Conservation (phyloP, 1,140 invertebrate genomes). For the Drosophila dunni region DNA sequence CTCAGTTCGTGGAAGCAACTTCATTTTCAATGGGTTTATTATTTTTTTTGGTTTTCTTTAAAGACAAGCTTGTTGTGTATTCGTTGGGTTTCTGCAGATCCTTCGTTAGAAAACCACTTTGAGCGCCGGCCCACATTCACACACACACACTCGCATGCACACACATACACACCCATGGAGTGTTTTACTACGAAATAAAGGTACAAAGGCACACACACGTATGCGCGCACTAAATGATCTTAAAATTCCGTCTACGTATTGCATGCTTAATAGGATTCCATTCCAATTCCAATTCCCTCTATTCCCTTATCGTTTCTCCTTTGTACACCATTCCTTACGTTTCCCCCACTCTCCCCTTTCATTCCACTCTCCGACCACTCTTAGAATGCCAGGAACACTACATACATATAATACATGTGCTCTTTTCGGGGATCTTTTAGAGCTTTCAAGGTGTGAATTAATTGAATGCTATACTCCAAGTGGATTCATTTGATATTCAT, state of each 20-base stretch:
- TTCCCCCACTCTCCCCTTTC: slow-evolving; percentile 1
- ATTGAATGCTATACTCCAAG: slow-evolving; percentile 23
- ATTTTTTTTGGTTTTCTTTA: slow-evolving; percentile 14
- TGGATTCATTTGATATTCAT: slow-evolving; percentile 13
- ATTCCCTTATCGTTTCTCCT: neutral
- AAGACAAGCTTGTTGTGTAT: slow-evolving; percentile 31
- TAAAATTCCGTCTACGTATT: slow-evolving; percentile 73
- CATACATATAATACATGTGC: too few relatives aligned
- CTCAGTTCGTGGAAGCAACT: slow-evolving; percentile 48
- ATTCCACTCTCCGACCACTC: neutral
- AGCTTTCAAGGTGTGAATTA: slow-evolving; percentile 37
- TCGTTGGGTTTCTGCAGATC: slow-evolving; percentile 30
- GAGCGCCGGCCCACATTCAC: slow-evolving; percentile 32
- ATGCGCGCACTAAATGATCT: slow-evolving; percentile 54
- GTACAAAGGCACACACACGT: slow-evolving; percentile 4
- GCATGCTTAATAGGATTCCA: slow-evolving; percentile 73
- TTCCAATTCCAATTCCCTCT: slow-evolving; percentile 41
- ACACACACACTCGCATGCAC: slow-evolving; percentile 5
- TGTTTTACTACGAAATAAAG: slow-evolving; percentile 13
- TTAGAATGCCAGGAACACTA: slow-evolving; percentile 1
- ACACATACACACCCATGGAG: neutral
- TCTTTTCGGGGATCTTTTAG: neutral
- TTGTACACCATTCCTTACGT: neutral
- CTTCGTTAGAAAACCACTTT: slow-evolving; percentile 61
- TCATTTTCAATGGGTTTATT: slow-evolving; percentile 28